phyloP scores from a whole-genome alignment of 2,797 vertebrate genomes.

The Tenualosa thibaudeaui region DNA sequence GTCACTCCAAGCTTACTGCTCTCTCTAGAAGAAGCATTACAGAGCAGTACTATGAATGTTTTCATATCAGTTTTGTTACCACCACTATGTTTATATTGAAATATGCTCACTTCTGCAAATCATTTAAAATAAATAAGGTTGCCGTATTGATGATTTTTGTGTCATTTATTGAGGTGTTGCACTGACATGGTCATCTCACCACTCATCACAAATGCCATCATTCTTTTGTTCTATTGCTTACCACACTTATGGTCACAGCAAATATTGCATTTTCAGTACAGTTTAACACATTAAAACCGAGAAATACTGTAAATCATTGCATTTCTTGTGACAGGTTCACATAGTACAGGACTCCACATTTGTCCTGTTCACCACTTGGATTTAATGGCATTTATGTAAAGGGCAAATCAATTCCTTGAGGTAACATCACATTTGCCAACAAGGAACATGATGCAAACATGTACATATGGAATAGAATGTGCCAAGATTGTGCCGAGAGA shows the following conservation, averaged over 20 bases:
- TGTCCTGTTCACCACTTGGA: neutral
- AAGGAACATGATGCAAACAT: neutral
- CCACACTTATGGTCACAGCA: neutral
- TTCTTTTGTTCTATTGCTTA: neutral
- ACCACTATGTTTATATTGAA: neutral
- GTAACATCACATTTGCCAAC: neutral
- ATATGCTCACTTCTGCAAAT: neutral
- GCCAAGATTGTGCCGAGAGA: neutral
- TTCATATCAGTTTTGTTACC: neutral
- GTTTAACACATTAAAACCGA: neutral
- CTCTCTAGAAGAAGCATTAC: neutral
- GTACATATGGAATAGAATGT: neutral
- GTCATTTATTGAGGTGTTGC: neutral
- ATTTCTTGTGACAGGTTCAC: neutral
- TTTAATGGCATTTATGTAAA: neutral
- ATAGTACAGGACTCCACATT: neutral
- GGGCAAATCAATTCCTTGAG: conserved; percentile 2
- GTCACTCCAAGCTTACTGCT: neutral
- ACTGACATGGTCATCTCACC: neutral
- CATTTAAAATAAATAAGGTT: neutral
- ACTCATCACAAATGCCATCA: neutral
- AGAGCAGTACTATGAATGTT: neutral
- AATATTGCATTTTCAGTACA: neutral
- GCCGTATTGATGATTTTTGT: neutral
- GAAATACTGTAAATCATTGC: neutral